These are phyloP conservation scores for Watsonalla binaria DNA, from an alignment of 2,888 invertebrate genomes.

Conservation along the genomic window DNA sequence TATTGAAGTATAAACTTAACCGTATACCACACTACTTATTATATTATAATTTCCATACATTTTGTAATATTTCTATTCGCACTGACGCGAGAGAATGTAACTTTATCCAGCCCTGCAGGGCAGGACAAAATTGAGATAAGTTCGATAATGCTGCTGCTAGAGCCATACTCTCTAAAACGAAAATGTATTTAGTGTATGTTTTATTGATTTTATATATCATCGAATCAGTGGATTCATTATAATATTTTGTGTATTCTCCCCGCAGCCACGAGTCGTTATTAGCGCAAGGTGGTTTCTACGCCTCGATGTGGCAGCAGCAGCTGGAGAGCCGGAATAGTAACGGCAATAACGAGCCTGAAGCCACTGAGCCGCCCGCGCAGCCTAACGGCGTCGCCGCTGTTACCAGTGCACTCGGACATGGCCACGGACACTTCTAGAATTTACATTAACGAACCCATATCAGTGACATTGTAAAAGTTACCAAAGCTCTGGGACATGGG, in stretches of 20 bases:
- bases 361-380: slow-evolving; percentile 20
- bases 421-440: slow-evolving; percentile 30
- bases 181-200: neutral
- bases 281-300: slow-evolving; percentile 85
- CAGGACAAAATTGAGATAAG: too few species aligned
- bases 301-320: slow-evolving; percentile 96
- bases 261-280: slow-evolving; percentile 85
- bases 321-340: slow-evolving; percentile 76
- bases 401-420: slow-evolving; percentile 25
- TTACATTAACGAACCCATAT: neutral
- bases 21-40: too few species aligned
- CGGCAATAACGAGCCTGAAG: slow-evolving; percentile 23
- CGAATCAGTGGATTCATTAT: slow-evolving; percentile 56
- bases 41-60: too few species aligned
- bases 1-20: too few species aligned
- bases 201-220: too few species aligned
- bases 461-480: neutral
- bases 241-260: neutral
- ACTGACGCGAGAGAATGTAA: too few species aligned
- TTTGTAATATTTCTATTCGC: too few species aligned
- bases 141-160: too few species aligned
- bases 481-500: too few species aligned
- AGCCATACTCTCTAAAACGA: too few species aligned
- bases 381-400: slow-evolving; percentile 21
- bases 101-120: too few species aligned